Evolutionary conservation across 1,140 invertebrate genomes (phyloP).

Genomic region (Pinna nobilis): DNA sequence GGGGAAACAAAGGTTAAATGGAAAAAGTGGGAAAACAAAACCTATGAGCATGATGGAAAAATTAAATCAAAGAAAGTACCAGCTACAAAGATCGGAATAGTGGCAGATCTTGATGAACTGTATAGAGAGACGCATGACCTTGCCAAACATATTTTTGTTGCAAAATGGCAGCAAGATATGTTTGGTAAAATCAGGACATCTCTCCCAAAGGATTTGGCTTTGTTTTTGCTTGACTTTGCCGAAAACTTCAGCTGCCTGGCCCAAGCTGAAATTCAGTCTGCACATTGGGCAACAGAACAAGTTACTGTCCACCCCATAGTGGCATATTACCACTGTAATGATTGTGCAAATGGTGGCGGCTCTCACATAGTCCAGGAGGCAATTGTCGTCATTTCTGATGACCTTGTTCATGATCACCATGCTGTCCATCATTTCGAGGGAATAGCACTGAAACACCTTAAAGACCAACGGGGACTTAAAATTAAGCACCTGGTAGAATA

Average conservation of each 20-base stretch:
- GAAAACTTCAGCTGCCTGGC: constrained; percentile 35
- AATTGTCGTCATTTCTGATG: constrained; percentile 36
- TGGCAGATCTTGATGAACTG: neutral
- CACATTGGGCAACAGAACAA: constrained; percentile 30
- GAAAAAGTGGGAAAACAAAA: neutral
- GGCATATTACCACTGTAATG: constrained; percentile 29
- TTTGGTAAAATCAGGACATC: constrained; percentile 4
- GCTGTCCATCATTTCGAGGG: constrained; percentile 35
- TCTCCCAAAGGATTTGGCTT: constrained; percentile 4
- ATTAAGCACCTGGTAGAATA: constrained; percentile 31
- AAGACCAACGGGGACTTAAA: neutral
- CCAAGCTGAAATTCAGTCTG: constrained; percentile 38
- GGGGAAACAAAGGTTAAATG: constrained; percentile 1
- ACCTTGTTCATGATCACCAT: constrained; percentile 41
- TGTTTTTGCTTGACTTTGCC: constrained; percentile 38
- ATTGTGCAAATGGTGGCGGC: neutral
- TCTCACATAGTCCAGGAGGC: constrained; percentile 19
- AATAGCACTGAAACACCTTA: constrained; percentile 14
- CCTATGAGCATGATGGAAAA: neutral
- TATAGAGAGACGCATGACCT: neutral
- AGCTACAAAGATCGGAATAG: neutral
- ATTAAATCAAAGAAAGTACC: neutral
- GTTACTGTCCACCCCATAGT: constrained; percentile 32
- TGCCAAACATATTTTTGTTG: constrained; percentile 16
- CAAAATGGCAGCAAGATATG: constrained; percentile 21